Percentiles rank a stretch among this genome's conserved stretches.
Evolutionary conservation across 2,888 invertebrate genomes (phyloP).

Genomic region (Drosophila seclusa): DNA sequence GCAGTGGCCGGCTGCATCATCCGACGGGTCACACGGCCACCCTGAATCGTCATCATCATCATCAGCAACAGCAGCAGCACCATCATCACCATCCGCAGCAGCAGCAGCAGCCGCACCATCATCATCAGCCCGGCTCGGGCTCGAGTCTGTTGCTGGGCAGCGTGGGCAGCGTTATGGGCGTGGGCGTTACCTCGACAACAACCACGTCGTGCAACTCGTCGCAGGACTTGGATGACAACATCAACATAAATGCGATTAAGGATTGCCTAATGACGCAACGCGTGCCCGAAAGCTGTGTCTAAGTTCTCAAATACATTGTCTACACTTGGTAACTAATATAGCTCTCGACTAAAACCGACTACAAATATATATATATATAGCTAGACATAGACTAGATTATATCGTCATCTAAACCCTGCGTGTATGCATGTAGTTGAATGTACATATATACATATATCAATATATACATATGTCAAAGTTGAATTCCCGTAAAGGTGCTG

Average conservation of each 20-base stretch:
- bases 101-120: conserved; percentile 49
- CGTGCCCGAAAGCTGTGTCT: conserved; percentile 95
- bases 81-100: conserved; percentile 65
- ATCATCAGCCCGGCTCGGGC: conserved; percentile 73
- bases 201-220: conserved; percentile 83
- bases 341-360: not conserved
- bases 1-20: conserved; percentile 72
- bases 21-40: conserved; percentile 63
- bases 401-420: conserved; percentile 21
- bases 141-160: conserved; percentile 76
- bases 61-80: conserved; percentile 62
- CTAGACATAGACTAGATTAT: conserved; percentile 19
- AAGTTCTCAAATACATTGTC: conserved; percentile 81
- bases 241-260: conserved; percentile 94
- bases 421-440: conserved; percentile 31
- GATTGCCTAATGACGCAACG: conserved; percentile 94
- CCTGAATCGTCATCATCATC: conserved; percentile 71
- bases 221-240: conserved; percentile 85
- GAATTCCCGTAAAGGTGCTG: conserved; percentile 59
- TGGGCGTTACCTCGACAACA: conserved; percentile 73
- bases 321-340: conserved; percentile 13
- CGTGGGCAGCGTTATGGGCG: conserved; percentile 68
- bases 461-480: conserved; percentile 24
- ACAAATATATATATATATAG: conserved; percentile 4
- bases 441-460: conserved; percentile 26